phyloP scores from a whole-genome alignment of 2,888 invertebrate genomes.

The Drosophila aldrichi region DNA sequence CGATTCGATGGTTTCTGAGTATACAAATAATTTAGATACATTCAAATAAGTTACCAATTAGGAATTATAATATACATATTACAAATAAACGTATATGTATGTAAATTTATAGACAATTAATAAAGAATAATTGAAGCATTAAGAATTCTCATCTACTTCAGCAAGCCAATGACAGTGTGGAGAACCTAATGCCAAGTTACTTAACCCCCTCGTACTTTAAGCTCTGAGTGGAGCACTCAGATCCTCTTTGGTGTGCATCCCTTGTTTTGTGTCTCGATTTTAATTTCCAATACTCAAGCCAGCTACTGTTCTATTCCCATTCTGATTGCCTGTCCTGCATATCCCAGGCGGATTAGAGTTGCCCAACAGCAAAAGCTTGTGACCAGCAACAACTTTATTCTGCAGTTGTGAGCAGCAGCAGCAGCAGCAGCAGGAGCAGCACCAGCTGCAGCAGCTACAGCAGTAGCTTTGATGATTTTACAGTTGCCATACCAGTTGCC shows the following conservation, averaged over 20 bases:
- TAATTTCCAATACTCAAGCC: slow-evolving; percentile 28
- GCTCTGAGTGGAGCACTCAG: background rate
- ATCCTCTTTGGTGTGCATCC: slow-evolving; percentile 1
- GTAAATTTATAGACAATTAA: background rate
- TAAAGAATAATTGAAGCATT: background rate
- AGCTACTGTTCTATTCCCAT: slow-evolving; percentile 28
- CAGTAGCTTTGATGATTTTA: slow-evolving; percentile 47
- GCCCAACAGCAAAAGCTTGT: slow-evolving; percentile 50
- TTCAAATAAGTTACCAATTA: too few species aligned
- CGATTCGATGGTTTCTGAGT: too few species aligned
- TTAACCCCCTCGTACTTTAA: slow-evolving; percentile 5
- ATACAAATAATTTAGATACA: too few species aligned
- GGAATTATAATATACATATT: too few species aligned
- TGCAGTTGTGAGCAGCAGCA: slow-evolving; percentile 28
- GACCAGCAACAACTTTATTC: slow-evolving; percentile 42
- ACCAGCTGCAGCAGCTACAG: background rate
- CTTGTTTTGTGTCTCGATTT: slow-evolving; percentile 6
- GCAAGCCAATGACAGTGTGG: background rate
- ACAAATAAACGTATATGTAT: too few species aligned
- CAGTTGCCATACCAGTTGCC: slow-evolving; percentile 27
- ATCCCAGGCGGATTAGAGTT: slow-evolving; percentile 46
- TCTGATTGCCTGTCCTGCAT: slow-evolving; percentile 19
- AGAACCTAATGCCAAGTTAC: background rate
- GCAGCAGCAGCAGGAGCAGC: slow-evolving; percentile 1
- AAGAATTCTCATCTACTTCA: background rate